Evolutionary conservation across 1,140 invertebrate species (phyloP).

Genomic region (Caerostris extrusa): DNA sequence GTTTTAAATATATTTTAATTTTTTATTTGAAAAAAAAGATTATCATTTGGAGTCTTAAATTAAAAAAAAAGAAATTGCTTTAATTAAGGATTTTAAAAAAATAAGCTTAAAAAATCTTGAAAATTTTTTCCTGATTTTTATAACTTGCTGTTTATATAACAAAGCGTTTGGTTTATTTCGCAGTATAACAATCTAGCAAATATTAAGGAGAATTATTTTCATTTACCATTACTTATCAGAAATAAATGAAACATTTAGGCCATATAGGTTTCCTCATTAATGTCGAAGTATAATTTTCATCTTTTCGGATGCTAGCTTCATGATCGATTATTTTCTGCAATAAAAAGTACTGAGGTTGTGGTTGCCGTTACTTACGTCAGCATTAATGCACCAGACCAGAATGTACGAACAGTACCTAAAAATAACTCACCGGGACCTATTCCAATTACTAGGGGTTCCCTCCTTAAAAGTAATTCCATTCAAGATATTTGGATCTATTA

Average conservation of each 20-base stretch:
- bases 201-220: not conserved
- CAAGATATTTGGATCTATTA: constrained; percentile 40
- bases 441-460: not conserved
- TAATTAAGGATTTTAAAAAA: too few relatives aligned
- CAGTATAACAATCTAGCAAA: too few relatives aligned
- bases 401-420: constrained; percentile 1
- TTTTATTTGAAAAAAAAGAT: too few relatives aligned
- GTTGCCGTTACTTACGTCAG: not conserved
- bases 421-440: constrained; percentile 19
- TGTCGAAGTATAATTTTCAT: constrained; percentile 40
- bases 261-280: not conserved
- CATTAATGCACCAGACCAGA: not conserved
- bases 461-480: constrained; percentile 42
- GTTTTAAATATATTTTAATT: too few relatives aligned
- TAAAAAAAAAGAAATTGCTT: too few relatives aligned
- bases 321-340: constrained; percentile 39
- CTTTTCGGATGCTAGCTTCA: not conserved
- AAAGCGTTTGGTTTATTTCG: too few relatives aligned
- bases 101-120: too few relatives aligned
- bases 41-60: too few relatives aligned
- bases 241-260: not conserved
- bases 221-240: not conserved
- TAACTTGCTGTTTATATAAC: too few relatives aligned
- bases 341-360: not conserved
- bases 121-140: too few relatives aligned